A percentile compares a stretch with the other conserved stretches of the same genome.
Evolutionary conservation across 2,888 invertebrate genomes (phyloP).

Genomic region (Trichogramma dendrolimi): DNA sequence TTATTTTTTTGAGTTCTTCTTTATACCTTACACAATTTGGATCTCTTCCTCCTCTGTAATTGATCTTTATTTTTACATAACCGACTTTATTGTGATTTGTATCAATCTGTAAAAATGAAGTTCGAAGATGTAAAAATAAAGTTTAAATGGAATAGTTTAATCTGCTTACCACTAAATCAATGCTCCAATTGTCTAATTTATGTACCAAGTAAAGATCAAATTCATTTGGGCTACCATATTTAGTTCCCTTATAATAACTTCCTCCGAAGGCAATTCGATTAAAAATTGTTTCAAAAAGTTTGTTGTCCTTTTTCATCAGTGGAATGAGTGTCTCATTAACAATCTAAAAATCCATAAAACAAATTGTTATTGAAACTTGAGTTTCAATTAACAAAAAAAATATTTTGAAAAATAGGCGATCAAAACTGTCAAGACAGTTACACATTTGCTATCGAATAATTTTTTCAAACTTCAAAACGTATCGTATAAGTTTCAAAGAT

Average conservation of each 20-base stretch:
- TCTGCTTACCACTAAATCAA: background rate
- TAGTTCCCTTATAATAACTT: slow-evolving; percentile 59
- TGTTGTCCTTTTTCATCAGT: slow-evolving; percentile 28
- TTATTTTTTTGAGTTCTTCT: slow-evolving; percentile 2
- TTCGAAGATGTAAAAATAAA: background rate
- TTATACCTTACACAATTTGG: background rate
- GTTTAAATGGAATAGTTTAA: background rate
- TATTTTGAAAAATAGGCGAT: too few relatives aligned
- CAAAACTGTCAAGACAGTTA: too few relatives aligned
- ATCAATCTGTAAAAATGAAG: slow-evolving; percentile 12
- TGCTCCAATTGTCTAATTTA: background rate
- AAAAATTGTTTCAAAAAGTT: slow-evolving; percentile 42
- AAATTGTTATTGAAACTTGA: too few relatives aligned
- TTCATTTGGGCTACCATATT: slow-evolving; percentile 59
- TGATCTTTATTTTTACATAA: slow-evolving; percentile 16
- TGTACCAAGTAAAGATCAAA: slow-evolving; percentile 59
- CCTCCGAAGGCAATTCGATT: slow-evolving; percentile 55
- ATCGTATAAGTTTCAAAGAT: too few relatives aligned
- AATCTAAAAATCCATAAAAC: background rate
- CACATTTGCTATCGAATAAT: too few relatives aligned
- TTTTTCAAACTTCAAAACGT: too few relatives aligned
- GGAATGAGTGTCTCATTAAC: slow-evolving; percentile 4
- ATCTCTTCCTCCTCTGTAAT: background rate
- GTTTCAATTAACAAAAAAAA: too few relatives aligned
- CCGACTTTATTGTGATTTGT: slow-evolving; percentile 8